Evolutionary conservation across 1,140 invertebrate genomes (phyloP), one percentile per base, ranked within the genome.

Genomic region (Adelges cooleyi): DNA sequence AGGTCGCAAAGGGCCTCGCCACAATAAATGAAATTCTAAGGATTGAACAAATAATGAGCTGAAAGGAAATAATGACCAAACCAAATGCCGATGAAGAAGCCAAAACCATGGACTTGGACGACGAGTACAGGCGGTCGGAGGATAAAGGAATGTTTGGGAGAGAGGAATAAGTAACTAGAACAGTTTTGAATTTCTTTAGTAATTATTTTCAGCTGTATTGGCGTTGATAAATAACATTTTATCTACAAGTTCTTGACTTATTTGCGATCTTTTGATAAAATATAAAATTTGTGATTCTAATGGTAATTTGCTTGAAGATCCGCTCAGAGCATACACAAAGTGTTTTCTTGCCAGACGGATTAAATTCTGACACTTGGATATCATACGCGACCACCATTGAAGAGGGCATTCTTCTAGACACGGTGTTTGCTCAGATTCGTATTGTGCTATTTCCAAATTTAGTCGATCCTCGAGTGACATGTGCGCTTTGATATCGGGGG

Each of bases 401-500:
- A 81, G 65, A 1, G 79, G 79, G 70, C 78, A 80, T 40, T 73
- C 73, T 67, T 79, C 77, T 0, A 80, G 69, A 3, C 75, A 68
- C 29, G 77, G 77, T 13, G 74, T 76, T 1, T 72, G 70, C 69
- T 80, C 79, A 3, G 76, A 77, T 62, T 79, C 75, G 69, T 79
- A 81, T 18, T 80, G 79, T 1, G 74, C 73, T 3, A 80, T 67
- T 70, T 81, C 79, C 3, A 80, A 71, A 51, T 79, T 74, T 0
- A 77, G 76, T 59, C 76, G 75, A 65, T 80, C 77, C 65, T 76
- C 73, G 1, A 73, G 51, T 29, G 66, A 38, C 51, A 67, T 48
- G 9, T 48, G 38, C 13, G 29, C 13, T 50, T 67, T 67, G n/a
- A 62, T n/a, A 50, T 3, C 20, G 11, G 48, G 38, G 15, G 44